These are phyloP conservation scores for Toxotes lorentzi DNA, from an alignment of 2,797 vertebrate species.

Conservation along the genomic window DNA sequence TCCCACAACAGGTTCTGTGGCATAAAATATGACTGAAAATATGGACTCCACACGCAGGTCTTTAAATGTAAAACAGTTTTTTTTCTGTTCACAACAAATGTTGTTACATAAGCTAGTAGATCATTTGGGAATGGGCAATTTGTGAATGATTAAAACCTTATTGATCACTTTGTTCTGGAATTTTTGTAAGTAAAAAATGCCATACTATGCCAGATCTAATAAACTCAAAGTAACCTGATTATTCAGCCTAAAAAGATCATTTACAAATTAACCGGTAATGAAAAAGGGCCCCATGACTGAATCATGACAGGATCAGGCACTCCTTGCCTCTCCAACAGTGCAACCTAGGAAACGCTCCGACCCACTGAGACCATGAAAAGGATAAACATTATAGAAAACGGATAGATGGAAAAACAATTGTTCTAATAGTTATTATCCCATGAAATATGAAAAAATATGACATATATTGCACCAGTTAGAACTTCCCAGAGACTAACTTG, in stretches of 20 bases:
- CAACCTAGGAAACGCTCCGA: not conserved
- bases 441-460: not conserved
- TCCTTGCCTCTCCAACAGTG: too few relatives aligned
- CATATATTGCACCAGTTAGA: not conserved
- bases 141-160: constrained; percentile 2
- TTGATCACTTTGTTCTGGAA: not conserved
- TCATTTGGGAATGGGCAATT: not conserved
- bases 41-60: not conserved
- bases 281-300: not conserved
- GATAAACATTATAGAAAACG: not conserved
- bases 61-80: constrained; percentile 17
- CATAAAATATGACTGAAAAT: not conserved
- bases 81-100: constrained; percentile 26
- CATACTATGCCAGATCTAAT: not conserved
- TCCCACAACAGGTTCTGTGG: constrained; percentile 7
- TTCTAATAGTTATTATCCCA: not conserved
- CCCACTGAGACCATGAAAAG: not conserved
- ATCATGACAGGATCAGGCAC: not conserved
- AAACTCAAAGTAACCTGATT: not conserved
- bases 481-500: not conserved
- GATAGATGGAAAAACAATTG: not conserved
- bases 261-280: not conserved
- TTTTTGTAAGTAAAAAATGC: too few relatives aligned
- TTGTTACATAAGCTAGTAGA: constrained; percentile 2
- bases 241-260: not conserved